phyloP scores from a whole-genome alignment of 2,113 vertebrate genomes.

The Pygoscelis adeliae region DNA sequence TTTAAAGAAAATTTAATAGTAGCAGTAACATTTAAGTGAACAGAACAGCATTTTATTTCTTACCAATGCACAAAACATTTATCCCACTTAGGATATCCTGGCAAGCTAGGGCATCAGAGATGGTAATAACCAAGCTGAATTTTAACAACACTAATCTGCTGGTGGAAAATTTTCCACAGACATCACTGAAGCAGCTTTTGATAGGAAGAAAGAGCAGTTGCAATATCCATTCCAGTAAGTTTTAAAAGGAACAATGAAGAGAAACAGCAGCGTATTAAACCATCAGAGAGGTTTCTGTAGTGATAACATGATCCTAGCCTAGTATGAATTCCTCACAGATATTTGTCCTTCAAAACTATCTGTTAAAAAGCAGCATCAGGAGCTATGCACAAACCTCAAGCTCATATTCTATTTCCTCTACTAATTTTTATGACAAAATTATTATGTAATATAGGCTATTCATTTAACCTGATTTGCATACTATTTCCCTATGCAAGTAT shows the following conservation, averaged over 20 bases:
- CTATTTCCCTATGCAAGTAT: background rate
- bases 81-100: background rate
- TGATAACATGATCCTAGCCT: background rate
- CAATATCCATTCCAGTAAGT: background rate
- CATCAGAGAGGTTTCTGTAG: background rate
- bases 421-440: background rate
- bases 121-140: background rate
- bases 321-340: background rate
- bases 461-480: background rate
- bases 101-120: background rate
- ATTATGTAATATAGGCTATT: background rate
- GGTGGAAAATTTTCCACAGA: background rate
- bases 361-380: background rate
- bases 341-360: background rate
- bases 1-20: conserved; percentile 54
- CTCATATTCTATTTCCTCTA: background rate
- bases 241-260: background rate
- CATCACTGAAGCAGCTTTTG: background rate
- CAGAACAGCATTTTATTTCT: conserved; percentile 31
- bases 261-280: background rate
- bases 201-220: background rate
- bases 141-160: background rate
- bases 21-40: conserved; percentile 46
- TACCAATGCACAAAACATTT: conserved; percentile 3
- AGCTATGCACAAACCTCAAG: background rate